phyloP scores from a whole-genome alignment of 2,888 invertebrate genomes.

The Podotricha telesiphe region DNA sequence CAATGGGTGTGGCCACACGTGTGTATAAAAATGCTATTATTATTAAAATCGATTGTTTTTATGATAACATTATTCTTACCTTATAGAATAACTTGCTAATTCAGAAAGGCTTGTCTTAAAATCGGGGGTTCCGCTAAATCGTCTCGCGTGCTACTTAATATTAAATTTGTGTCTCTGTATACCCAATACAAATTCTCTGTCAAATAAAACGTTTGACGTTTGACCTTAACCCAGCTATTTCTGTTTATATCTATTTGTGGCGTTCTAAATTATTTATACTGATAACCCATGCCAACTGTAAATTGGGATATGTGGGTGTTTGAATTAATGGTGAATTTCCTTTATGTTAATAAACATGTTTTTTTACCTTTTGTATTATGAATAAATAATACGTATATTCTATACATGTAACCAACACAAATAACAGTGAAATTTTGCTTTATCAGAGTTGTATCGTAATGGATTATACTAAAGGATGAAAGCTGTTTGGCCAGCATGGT shows the following conservation, averaged over 20 bases:
- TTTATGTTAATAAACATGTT: neutral
- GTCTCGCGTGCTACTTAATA: constrained; percentile 30
- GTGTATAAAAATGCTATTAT: too few relatives aligned
- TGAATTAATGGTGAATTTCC: neutral
- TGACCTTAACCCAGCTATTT: constrained; percentile 40
- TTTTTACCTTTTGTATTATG: neutral
- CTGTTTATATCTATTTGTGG: constrained; percentile 32
- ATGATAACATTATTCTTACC: neutral
- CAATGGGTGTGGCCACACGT: too few relatives aligned
- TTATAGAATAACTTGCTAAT: neutral
- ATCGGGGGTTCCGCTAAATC: constrained; percentile 10
- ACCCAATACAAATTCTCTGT: constrained; percentile 28
- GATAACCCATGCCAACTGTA: constrained; percentile 18
- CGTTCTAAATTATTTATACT: constrained; percentile 27
- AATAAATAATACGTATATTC: neutral
- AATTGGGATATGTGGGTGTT: constrained; percentile 5
- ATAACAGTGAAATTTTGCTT: neutral
- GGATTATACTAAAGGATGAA: neutral
- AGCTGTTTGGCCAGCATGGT: too few relatives aligned
- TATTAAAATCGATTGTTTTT: too few relatives aligned
- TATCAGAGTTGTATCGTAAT: too few relatives aligned
- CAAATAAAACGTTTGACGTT: constrained; percentile 40
- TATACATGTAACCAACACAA: neutral
- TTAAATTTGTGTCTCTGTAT: constrained; percentile 33
- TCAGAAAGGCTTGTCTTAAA: neutral